Evolutionary conservation across 2,113 vertebrate species (phyloP), one percentile per base, ranked within the genome.

Genomic region (Elgaria multicarinata): DNA sequence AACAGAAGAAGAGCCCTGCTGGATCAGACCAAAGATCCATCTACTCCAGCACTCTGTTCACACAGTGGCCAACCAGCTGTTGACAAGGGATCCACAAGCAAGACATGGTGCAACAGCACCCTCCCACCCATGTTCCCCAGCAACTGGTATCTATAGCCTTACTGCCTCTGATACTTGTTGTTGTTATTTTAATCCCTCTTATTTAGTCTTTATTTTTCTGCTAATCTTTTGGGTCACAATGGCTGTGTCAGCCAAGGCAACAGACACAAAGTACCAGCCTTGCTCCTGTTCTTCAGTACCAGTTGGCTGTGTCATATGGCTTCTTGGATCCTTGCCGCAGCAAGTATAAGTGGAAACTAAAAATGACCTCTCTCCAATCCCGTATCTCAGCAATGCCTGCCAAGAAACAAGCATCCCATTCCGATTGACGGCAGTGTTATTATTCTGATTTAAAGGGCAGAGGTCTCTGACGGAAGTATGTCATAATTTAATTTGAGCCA

Each of bases 321-420:
- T 82, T 67, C n/a, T 53, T 90, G 78, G 46, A 66, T 55, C 55
- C 58, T 55, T 87, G 85, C 85, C 85, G 55, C 18, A 53, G 87
- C 66, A 3, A 42, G 83, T 58, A 50, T n/a, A 20, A 76, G 78
- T 67, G 78, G 78, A 53, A 83, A 22, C 44, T 77, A 81, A 76
- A 13, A 67, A 84, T 69, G 74, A 79, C 72, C 62, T 75, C 44
- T 75, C 55, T 90, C 39, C 55, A 31, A 22, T 62, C 28, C 55
- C 36, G 1, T 55, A 7, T 50, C 67, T 86, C 31, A 80, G 13
- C 36, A 66, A 86, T n/a, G n/a, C 14, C 3, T 26, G 46, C 39
- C 55, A 31, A n/a, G 31, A 72, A 71, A 44, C 36, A 81, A 78
- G 24, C 14, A 66, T 80, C 28, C 26, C 12, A 22, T 53, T 83